Conservation (phyloP, 2,888 invertebrate genomes). For the Ormyrus labotus region DNA sequence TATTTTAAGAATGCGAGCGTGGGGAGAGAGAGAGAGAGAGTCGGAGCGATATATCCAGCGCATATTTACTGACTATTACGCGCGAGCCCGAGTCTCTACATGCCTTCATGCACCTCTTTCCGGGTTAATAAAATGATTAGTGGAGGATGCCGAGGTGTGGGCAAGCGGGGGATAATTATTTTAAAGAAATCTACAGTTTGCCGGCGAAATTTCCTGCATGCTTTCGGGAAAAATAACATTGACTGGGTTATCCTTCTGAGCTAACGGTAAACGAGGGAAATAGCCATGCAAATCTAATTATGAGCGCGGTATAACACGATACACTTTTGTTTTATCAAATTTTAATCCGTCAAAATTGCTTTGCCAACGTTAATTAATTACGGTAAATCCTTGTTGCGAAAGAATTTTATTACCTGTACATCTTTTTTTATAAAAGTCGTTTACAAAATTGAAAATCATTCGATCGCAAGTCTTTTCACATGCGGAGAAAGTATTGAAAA, state of each 20-base stretch:
- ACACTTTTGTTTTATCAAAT: not conserved
- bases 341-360: not conserved
- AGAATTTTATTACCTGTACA: too few species aligned
- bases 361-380: too few species aligned
- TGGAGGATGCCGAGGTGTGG: not conserved
- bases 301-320: not conserved
- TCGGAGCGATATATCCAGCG: not conserved
- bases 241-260: too few species aligned
- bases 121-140: slow-evolving; percentile 39
- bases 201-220: too few species aligned
- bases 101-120: slow-evolving; percentile 9
- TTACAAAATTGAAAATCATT: too few species aligned
- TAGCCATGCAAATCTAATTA: too few species aligned
- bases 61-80: slow-evolving; percentile 40
- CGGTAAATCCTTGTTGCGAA: too few species aligned
- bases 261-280: too few species aligned
- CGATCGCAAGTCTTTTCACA: not conserved
- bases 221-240: too few species aligned
- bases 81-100: not conserved
- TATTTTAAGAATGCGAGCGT: slow-evolving; percentile 32
- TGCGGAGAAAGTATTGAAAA: too few species aligned
- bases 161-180: not conserved
- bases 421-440: too few species aligned
- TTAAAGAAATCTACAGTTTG: not conserved
- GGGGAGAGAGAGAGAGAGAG: too few species aligned